Conservation (phyloP, 1,140 invertebrate genomes). For the Drosophila ambigua region DNA sequence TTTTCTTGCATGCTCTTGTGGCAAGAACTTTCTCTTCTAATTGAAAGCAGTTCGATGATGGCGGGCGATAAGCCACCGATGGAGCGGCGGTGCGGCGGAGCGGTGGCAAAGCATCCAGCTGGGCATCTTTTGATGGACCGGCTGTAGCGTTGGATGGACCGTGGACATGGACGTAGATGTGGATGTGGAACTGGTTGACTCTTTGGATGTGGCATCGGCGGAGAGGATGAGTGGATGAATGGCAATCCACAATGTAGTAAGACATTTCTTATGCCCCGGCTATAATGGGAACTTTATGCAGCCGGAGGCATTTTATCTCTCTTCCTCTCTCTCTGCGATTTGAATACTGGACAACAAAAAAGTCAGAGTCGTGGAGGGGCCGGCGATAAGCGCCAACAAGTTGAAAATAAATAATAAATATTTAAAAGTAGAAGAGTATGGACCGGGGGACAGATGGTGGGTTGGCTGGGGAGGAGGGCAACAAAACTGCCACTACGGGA, state of each 20-base stretch:
- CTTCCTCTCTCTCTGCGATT: slow-evolving; percentile 43
- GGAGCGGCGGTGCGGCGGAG: slow-evolving; percentile 6
- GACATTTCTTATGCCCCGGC: slow-evolving; percentile 53
- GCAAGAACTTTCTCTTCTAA: slow-evolving; percentile 83
- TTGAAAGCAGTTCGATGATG: slow-evolving; percentile 80
- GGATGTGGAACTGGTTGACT: slow-evolving; percentile 19
- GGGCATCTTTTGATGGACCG: slow-evolving; percentile 57
- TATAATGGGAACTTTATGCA: slow-evolving; percentile 69
- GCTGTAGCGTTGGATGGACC: slow-evolving; percentile 44
- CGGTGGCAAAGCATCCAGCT: slow-evolving; percentile 52
- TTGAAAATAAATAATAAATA: slow-evolving; percentile 74
- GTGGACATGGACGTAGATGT: slow-evolving; percentile 28
- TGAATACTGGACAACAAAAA: slow-evolving; percentile 49
- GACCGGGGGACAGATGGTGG: slow-evolving; percentile 12
- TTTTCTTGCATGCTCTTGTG: slow-evolving; percentile 68
- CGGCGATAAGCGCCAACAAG: slow-evolving; percentile 62
- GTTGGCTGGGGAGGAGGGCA: slow-evolving; percentile 2
- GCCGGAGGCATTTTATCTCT: slow-evolving; percentile 72
- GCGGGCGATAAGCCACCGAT: slow-evolving; percentile 52
- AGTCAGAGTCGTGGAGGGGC: slow-evolving; percentile 26
- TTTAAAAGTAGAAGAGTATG: slow-evolving; percentile 59
- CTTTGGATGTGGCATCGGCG: slow-evolving; percentile 8
- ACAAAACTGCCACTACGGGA: slow-evolving; percentile 53
- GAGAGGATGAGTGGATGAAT: slow-evolving; percentile 44
- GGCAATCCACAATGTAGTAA: slow-evolving; percentile 46